Conservation (phyloP, 2,113 vertebrate genomes). For the Prinia subflava region DNA sequence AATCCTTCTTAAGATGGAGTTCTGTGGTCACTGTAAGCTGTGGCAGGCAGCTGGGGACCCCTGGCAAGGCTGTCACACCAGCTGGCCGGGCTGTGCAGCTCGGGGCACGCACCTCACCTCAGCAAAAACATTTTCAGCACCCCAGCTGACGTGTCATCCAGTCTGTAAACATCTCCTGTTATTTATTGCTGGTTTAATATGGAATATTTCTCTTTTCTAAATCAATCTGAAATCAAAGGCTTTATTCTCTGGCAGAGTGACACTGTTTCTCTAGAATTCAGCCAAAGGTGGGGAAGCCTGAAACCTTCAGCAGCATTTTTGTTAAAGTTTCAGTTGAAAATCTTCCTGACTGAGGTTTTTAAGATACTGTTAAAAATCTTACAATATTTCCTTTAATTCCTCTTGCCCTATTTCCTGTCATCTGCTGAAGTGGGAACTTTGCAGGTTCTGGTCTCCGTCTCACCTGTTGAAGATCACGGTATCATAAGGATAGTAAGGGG, state of each 20-base stretch:
- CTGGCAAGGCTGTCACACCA: not conserved
- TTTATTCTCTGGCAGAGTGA: accelerated
- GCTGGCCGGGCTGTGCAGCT: not conserved
- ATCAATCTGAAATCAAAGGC: not conserved
- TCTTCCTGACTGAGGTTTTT: not conserved
- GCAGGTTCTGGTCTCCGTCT: not conserved
- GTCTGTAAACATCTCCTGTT: not conserved
- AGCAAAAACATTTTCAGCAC: not conserved
- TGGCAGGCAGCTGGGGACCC: not conserved
- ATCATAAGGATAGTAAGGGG: not conserved
- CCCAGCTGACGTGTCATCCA: not conserved
- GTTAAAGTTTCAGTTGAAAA: not conserved
- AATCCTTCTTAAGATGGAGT: not conserved
- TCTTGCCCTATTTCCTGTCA: not conserved
- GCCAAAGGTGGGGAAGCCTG: not conserved
- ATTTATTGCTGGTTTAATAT: not conserved
- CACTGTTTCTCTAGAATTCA: not conserved
- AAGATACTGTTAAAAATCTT: not conserved
- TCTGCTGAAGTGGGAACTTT: not conserved
- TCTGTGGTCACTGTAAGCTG: not conserved
- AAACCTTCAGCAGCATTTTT: not conserved
- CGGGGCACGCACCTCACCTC: not conserved
- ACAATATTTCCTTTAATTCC: not conserved
- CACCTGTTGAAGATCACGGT: not conserved
- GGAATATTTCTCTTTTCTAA: not conserved